Base-by-base conservation (phyloP, 2,888 invertebrate genomes). In the Drosophila meridiana region DNA sequence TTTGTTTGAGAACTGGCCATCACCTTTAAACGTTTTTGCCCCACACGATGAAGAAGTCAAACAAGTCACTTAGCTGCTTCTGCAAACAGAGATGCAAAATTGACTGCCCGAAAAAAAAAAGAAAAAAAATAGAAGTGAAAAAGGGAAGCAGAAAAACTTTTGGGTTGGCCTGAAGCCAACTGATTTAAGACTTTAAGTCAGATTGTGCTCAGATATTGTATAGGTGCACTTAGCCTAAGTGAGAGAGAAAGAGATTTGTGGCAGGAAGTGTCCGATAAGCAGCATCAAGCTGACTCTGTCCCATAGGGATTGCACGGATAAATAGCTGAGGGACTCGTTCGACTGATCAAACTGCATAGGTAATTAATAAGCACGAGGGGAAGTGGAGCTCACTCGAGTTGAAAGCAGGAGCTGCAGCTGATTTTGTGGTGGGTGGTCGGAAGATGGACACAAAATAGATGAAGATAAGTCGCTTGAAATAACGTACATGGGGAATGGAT, bases 21-120 rank as follows among this genome's bases (percentile, higher is more conserved):
- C 78, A 78, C 75, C 76, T 76, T 75, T 69, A 71, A 79, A 67
- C 71, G 73, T 40, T 73, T 72, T 71, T 66, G 56, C 42, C 73
- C 73, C 76, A 75, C 72, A 79, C 72, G 76, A 82, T 87, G 87
- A 73, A 86, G 63, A 86, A 85, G 87, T 85, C 89, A 86, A 88
- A 83, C 87, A 83, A 87, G 76, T 87, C 87, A 88, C 83, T 84
- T 88, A 86, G 83, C 55, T 61, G 13, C 69, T 36, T 55, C 34
- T 45, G 28, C 73, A 56, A 38, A 48, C 26, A 59, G 61, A 64
- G 71, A 88, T 86, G 87, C 87, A 83, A 88, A 81, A 79, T 63
- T 59, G 53, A 59, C 66, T 55, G 56, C 11, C 20, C 50, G 13
- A 42, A 69, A 67, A 48, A 56, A 66, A 47, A 20, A 20, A 20